Conservation (phyloP, 2,888 invertebrate genomes). For the Peribatodes rhomboidaria region DNA sequence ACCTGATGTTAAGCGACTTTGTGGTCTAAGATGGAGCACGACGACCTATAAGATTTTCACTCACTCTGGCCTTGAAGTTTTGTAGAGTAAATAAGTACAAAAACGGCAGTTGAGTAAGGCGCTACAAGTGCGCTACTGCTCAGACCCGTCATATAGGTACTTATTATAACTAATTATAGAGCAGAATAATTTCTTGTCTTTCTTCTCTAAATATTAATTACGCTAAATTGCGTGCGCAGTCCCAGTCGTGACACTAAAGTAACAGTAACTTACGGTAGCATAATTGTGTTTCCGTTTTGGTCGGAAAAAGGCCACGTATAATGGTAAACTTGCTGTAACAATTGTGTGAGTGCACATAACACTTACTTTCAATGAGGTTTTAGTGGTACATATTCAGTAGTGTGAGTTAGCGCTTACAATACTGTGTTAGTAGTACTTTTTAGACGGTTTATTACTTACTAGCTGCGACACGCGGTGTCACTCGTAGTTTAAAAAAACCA, state of each 20-base stretch:
- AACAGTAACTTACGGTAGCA: conserved; percentile 35
- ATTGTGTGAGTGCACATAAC: conserved; percentile 18
- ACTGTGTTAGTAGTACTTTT: too few relatives aligned
- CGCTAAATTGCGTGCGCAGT: conserved; percentile 37
- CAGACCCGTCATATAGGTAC: too few relatives aligned
- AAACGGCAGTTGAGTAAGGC: too few relatives aligned
- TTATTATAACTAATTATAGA: not conserved
- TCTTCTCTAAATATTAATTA: conserved; percentile 23
- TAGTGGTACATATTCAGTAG: not conserved
- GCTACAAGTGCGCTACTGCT: too few relatives aligned
- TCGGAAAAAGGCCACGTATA: conserved; percentile 35
- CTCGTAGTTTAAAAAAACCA: too few relatives aligned
- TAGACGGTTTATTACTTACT: too few relatives aligned
- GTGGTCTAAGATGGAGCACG: too few relatives aligned
- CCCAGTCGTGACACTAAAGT: conserved; percentile 40
- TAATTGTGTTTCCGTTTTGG: conserved; percentile 45
- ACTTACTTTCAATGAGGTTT: conserved; percentile 8
- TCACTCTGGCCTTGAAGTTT: too few relatives aligned
- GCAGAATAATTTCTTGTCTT: conserved; percentile 11
- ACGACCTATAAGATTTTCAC: too few relatives aligned
- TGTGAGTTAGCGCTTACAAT: not conserved
- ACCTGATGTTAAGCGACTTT: too few relatives aligned
- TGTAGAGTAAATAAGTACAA: too few relatives aligned
- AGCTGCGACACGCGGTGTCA: too few relatives aligned
- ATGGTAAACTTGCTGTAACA: conserved; percentile 24